These are phyloP conservation scores for Nephrocerus scutellatus DNA, from an alignment of 2,888 invertebrate genomes.

Conservation along the genomic window DNA sequence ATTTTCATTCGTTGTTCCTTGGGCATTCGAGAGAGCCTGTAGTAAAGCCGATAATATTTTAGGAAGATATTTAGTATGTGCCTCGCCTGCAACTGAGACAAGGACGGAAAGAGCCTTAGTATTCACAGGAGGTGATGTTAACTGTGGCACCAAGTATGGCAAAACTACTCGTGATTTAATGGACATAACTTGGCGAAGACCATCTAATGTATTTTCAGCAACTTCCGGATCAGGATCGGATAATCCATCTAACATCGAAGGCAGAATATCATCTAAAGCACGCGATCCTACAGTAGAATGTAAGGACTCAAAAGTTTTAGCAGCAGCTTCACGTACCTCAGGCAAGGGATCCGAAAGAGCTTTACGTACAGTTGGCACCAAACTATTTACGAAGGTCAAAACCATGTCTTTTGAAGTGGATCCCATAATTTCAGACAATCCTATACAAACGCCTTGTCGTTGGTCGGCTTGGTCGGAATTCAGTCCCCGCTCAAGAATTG, in stretches of 20 bases:
- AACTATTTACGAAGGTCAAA: conserved; percentile 76
- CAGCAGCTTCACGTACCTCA: conserved; percentile 90
- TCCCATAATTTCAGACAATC: conserved; percentile 94
- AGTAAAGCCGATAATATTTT: conserved; percentile 90
- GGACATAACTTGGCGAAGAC: conserved; percentile 93
- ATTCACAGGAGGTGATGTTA: conserved; percentile 83
- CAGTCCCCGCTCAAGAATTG: conserved; percentile 89
- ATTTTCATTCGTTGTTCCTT: conserved; percentile 57
- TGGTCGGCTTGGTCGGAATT: conserved; percentile 89
- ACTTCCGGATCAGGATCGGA: conserved; percentile 70
- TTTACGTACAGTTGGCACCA: conserved; percentile 89
- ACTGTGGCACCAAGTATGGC: conserved; percentile 91
- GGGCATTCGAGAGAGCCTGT: conserved; percentile 63
- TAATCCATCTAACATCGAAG: conserved; percentile 70
- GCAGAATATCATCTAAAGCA: conserved; percentile 94
- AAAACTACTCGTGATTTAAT: conserved; percentile 92
- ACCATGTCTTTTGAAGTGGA: conserved; percentile 95
- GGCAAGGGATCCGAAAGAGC: conserved; percentile 90
- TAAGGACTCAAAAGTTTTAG: conserved; percentile 92
- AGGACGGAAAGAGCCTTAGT: conserved; percentile 89
- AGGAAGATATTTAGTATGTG: conserved; percentile 80
- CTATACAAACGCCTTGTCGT: conserved; percentile 97
- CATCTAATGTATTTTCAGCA: conserved; percentile 90
- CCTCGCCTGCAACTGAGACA: conserved; percentile 90
- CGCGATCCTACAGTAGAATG: conserved; percentile 89